Base-by-base conservation (phyloP, 1,140 invertebrate species). In the Centruroides sculpturatus region DNA sequence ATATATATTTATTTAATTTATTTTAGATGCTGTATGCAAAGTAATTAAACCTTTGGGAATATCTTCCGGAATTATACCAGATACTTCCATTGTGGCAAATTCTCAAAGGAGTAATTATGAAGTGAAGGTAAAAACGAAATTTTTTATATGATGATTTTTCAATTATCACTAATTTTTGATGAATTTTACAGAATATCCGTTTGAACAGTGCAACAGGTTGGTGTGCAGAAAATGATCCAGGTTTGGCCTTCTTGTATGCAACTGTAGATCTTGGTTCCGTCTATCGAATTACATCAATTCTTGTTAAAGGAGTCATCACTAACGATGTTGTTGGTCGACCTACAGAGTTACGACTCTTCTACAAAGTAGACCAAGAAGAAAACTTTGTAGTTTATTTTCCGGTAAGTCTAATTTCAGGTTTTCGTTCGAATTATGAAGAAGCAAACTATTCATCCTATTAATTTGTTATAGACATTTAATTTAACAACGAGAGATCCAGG, bases 351-450 rank as follows among this genome's bases (percentile, higher is more conserved):
- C 79, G 93, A 61, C 92, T 97, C 76, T 97, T 97, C 79, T 97
- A 97, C 73, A 96, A 96, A 75, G 87, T 91, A 75, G 80, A 86
- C 3, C 90, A 92, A 73, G 84, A 76, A 66, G 92, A 95, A 72
- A 94, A 95, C 69, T 96, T 94, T 69, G 89, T 95, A 7, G 89
- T 95, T 0, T 96, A 96, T 68, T 95, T 93, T 78, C 92, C 92
- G 10, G 64, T 65, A 48, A 65, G 64, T 62, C 3, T n/a, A 13
- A 9, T 36, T 23, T 53, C 23, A 5, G 23, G 5, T 53, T 53
- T 53, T 5, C 51, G 5, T 53, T 5, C 7, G 8, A 53, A 34
- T 53, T 53, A 34, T 51, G 49, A 2, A 51, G 49, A 51, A 51
- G 34, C 49, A 51, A 34, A 51, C 49, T 23, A 50, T 23, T 51